Base-by-base conservation (phyloP, 2,888 invertebrate genomes). In the Iselma pallidipennis region DNA sequence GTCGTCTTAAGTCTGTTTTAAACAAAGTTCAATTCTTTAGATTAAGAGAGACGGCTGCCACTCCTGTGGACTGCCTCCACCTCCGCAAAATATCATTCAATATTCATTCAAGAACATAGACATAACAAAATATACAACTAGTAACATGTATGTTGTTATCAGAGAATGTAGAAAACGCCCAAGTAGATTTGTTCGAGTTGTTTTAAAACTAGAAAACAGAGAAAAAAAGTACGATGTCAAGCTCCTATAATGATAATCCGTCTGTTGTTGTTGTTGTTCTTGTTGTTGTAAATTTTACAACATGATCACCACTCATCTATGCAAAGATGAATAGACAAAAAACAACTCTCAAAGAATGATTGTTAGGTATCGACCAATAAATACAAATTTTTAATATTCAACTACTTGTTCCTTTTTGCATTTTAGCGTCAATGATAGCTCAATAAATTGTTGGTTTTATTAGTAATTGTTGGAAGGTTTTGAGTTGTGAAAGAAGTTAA, bases 51-150 rank as follows among this genome's bases (percentile, higher is more conserved):
- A 29, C 56, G 55, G 55, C 56, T 56, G 60, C 57, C 61, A 61
- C 61, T 61, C 61, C 61, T 61, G 53, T 37, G 16, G 7, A 7
- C 26, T 26, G 16, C 16, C 19, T 7, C 61, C 61, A 37, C 61
- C 61, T 61, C 61, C 61, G 57, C 61, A 53, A 57, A n/a, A 49
- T 42, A 54, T 56, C 61, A 56, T 55, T 61, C 52, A 56, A 60
- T 54, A 49, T 37, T 56, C 48, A 60, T 60, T 60, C 60, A 56
- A 51, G 5, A 61, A 51, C 49, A 55, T 51, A 59, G 59, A 59
- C 59, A 59, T 55, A 59, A 59, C 59, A 59, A 59, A 59, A 37
- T 14, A n/a, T n/a, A 14, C 33, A 37, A 16, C 37, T 37, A 16
- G 33, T 37, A 14, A 37, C 37, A 37, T 37, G 31, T 14, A 33